These are phyloP conservation scores for Aporophyla nigra DNA, from an alignment of 2,888 invertebrate species.

Conservation along the genomic window DNA sequence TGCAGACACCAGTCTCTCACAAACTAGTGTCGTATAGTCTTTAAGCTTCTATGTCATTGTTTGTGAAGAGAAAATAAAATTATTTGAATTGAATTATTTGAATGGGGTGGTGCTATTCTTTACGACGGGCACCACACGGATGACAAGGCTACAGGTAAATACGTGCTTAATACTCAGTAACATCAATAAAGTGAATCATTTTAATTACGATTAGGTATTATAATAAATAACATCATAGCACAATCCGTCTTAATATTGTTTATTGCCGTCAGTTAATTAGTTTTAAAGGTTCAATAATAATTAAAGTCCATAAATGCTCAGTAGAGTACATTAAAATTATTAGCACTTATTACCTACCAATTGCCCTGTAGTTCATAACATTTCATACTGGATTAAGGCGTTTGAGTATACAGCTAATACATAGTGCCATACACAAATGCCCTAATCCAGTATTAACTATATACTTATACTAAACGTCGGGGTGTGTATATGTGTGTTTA, in stretches of 20 bases:
- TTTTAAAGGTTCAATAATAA: conserved; percentile 44
- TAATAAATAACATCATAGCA: conserved; percentile 25
- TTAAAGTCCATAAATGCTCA: conserved; percentile 12
- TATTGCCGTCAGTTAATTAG: conserved; percentile 29
- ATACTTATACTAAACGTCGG: too few species aligned
- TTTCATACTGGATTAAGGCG: not conserved
- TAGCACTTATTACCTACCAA: not conserved
- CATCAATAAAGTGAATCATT: conserved; percentile 32
- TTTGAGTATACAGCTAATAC: not conserved
- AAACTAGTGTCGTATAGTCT: too few species aligned
- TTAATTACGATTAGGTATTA: conserved; percentile 12
- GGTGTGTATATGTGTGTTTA: too few species aligned
- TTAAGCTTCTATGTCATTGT: too few species aligned
- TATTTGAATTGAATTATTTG: too few species aligned
- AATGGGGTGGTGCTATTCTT: too few species aligned
- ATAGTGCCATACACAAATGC: too few species aligned
- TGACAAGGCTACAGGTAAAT: not conserved
- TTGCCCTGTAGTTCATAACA: not conserved
- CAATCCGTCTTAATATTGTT: conserved; percentile 35
- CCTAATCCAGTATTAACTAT: too few species aligned
- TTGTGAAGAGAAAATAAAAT: too few species aligned
- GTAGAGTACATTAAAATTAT: conserved; percentile 27
- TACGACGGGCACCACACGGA: too few species aligned
- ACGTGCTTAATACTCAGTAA: conserved; percentile 13
- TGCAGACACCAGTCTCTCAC: too few species aligned